Percentiles rank a stretch among this genome's conserved stretches.
These are phyloP conservation scores for Yoshiicerus persimilis DNA, from an alignment of 1,140 invertebrate genomes.

Conservation along the genomic window DNA sequence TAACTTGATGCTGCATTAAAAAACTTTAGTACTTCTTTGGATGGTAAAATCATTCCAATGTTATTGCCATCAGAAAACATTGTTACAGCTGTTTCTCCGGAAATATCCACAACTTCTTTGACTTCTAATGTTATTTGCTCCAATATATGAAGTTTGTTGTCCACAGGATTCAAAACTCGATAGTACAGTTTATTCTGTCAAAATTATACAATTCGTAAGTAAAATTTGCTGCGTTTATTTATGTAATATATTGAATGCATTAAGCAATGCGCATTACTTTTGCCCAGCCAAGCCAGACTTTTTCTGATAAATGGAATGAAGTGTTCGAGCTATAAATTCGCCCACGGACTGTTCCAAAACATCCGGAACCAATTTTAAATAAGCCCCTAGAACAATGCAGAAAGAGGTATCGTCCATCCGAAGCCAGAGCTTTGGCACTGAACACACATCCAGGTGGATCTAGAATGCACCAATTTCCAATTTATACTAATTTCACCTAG, in stretches of 20 bases:
- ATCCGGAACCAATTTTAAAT: conserved; percentile 89
- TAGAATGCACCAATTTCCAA: conserved; percentile 31
- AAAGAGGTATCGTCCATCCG: conserved; percentile 87
- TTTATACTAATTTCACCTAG: background rate
- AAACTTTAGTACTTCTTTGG: conserved; percentile 70
- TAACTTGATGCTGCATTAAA: background rate
- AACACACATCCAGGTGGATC: conserved; percentile 50
- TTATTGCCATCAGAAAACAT: conserved; percentile 83
- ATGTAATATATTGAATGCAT: background rate
- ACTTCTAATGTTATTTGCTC: conserved; percentile 57
- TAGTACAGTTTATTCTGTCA: conserved; percentile 63
- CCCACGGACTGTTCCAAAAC: conserved; percentile 83
- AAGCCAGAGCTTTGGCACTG: conserved; percentile 67
- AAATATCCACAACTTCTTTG: conserved; percentile 61
- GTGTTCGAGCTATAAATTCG: conserved; percentile 78
- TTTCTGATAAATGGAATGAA: conserved; percentile 71
- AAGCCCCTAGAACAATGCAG: conserved; percentile 75
- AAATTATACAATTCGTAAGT: background rate
- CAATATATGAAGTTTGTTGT: conserved; percentile 55
- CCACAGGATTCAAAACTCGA: conserved; percentile 53
- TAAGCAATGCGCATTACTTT: conserved; percentile 60
- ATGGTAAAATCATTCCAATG: conserved; percentile 74
- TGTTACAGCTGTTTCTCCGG: conserved; percentile 66
- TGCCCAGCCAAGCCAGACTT: conserved; percentile 81
- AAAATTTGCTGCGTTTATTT: background rate